Evolutionary conservation across 2,888 invertebrate genomes (phyloP).

Genomic region (Erpobdella octoculata): DNA sequence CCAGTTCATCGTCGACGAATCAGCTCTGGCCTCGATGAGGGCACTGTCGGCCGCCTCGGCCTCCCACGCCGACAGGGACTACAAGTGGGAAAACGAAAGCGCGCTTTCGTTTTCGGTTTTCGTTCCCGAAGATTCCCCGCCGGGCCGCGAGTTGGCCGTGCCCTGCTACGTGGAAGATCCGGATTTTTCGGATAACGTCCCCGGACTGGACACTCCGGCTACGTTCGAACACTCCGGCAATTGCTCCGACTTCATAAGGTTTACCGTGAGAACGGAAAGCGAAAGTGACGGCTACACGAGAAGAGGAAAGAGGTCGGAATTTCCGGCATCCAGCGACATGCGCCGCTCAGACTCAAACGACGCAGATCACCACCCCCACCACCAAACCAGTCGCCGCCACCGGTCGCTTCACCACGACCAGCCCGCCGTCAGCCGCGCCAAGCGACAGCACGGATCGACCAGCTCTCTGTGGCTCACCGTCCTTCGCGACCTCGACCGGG

Average conservation of each 20-base stretch:
- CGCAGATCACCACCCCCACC: neutral
- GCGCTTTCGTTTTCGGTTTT: conserved; percentile 1
- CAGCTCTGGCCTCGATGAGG: neutral
- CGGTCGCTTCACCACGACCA: neutral
- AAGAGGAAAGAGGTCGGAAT: neutral
- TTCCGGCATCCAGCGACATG: no score
- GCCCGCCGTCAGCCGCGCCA: neutral
- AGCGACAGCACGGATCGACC: neutral
- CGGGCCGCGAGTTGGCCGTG: neutral
- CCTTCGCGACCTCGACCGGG: conserved; percentile 1
- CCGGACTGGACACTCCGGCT: neutral
- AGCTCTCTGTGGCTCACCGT: conserved; percentile 13
- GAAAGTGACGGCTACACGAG: conserved; percentile 1
- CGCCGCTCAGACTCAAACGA: no score
- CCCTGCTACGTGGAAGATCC: conserved; percentile 23
- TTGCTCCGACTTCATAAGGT: neutral
- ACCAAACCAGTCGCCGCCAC: neutral
- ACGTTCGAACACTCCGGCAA: conserved; percentile 12
- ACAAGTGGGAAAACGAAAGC: conserved; percentile 16
- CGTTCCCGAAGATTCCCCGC: conserved; percentile 1
- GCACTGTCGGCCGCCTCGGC: neutral
- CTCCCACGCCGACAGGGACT: neutral
- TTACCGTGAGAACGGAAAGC: neutral
- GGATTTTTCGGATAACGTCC: neutral
- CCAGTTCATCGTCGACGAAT: conserved; percentile 12